phyloP scores from a whole-genome alignment of 37 sponge, comb jelly and placozoan species.

The Amphimedon queenslandica region DNA sequence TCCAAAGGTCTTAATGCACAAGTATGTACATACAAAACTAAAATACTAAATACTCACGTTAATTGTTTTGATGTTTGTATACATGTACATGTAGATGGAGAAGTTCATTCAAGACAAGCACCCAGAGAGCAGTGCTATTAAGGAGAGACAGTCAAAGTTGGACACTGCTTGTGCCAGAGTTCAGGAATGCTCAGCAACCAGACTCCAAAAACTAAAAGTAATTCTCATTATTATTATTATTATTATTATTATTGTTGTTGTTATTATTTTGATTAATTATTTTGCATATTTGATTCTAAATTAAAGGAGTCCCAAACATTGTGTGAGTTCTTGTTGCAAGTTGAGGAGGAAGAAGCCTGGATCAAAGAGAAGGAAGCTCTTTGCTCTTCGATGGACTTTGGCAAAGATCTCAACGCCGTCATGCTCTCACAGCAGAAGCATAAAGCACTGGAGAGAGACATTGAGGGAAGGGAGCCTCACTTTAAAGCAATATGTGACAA shows the following conservation, averaged over 20 bases:
- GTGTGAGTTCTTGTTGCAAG: constrained; percentile 85
- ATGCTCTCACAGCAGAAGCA: constrained; percentile 84
- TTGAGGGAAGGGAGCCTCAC: constrained; percentile 64
- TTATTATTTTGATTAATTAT: too few species aligned
- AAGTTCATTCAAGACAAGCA: constrained; percentile 46
- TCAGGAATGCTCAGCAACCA: constrained; percentile 15
- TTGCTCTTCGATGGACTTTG: constrained; percentile 63
- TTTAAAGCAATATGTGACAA: constrained; percentile 56
- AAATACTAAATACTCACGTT: too few species aligned
- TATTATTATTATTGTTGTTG: too few species aligned
- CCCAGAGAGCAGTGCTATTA: constrained; percentile 66
- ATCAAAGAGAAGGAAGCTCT: constrained; percentile 86
- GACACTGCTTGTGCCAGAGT: constrained; percentile 43
- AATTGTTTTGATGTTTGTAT: not conserved
- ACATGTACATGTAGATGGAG: not conserved
- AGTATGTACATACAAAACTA: too few species aligned
- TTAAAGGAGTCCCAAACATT: constrained; percentile 69
- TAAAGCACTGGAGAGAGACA: constrained; percentile 72
- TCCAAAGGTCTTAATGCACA: constrained; percentile 52
- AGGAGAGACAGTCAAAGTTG: constrained; percentile 39
- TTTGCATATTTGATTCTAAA: not conserved
- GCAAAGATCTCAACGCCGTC: constrained; percentile 70
- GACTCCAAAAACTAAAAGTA: constrained; percentile 36
- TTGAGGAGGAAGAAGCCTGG: constrained; percentile 95
- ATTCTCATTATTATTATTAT: too few species aligned